phyloP scores from a whole-genome alignment of 1,140 invertebrate species.

The Drosophila takahashii region DNA sequence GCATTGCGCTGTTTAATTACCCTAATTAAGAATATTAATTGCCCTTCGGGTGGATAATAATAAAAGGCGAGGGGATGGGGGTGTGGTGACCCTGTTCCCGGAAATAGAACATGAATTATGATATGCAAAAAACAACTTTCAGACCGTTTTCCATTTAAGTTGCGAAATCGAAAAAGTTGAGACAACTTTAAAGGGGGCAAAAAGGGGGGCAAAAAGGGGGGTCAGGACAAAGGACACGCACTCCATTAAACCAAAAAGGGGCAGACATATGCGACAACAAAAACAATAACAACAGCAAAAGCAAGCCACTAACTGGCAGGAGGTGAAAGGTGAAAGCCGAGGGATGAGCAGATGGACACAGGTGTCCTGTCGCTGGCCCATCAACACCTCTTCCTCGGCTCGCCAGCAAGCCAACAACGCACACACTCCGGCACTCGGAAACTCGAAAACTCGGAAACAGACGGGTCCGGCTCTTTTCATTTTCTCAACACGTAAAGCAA shows the following conservation, averaged over 20 bases:
- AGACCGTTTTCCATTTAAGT: constrained; percentile 67
- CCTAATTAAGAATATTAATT: constrained; percentile 85
- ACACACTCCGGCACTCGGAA: constrained; percentile 1
- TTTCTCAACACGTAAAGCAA: constrained; percentile 82
- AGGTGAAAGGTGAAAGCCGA: constrained; percentile 9
- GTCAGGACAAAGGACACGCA: constrained; percentile 62
- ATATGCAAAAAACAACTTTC: constrained; percentile 68
- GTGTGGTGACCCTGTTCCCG: constrained; percentile 31
- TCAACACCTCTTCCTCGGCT: constrained; percentile 67
- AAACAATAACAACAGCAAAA: constrained; percentile 66
- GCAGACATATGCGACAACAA: constrained; percentile 63
- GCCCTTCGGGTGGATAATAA: constrained; percentile 62
- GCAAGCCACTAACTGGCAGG: constrained; percentile 72
- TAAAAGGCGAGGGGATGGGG: not conserved
- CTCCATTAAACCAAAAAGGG: constrained; percentile 62
- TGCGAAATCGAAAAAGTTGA: constrained; percentile 78
- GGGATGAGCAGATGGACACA: constrained; percentile 50
- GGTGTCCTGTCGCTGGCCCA: constrained; percentile 77
- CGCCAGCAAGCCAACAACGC: not conserved
- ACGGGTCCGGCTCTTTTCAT: constrained; percentile 67
- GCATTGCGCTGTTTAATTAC: constrained; percentile 82
- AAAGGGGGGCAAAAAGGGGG: constrained; percentile 11
- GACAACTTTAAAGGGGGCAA: constrained; percentile 56
- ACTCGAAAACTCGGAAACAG: not conserved
- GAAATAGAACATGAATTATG: constrained; percentile 78